These are phyloP conservation scores for Ctenoplectra terminalis DNA, from an alignment of 1,140 invertebrate genomes.

Conservation along the genomic window DNA sequence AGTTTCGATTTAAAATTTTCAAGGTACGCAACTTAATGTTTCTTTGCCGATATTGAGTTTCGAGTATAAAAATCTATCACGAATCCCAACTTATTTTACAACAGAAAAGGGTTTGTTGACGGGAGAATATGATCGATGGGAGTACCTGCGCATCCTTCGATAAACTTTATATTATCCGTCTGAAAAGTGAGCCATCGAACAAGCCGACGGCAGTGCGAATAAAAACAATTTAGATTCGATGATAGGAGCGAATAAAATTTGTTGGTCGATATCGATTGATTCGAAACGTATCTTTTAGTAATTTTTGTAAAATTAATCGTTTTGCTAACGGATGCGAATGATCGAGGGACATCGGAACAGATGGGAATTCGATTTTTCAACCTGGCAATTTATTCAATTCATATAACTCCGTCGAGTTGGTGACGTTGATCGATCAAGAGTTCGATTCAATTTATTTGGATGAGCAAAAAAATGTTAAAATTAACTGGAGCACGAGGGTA, in stretches of 20 bases:
- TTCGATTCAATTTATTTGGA: neutral
- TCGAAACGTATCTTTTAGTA: neutral
- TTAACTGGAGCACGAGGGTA: neutral
- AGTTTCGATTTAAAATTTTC: neutral
- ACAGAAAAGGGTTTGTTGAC: constrained; percentile 16
- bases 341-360: neutral
- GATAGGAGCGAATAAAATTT: neutral
- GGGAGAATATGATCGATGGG: constrained; percentile 37
- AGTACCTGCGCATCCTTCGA: constrained; percentile 23
- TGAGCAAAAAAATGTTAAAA: neutral
- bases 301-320: constrained; percentile 22
- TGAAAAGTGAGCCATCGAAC: constrained; percentile 24
- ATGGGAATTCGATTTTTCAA: neutral
- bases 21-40: neutral
- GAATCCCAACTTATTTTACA: constrained; percentile 1
- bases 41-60: neutral
- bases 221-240: constrained; percentile 13
- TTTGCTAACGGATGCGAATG: constrained; percentile 21
- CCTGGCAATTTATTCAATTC: constrained; percentile 10
- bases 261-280: neutral
- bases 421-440: neutral
- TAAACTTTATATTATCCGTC: constrained; percentile 35
- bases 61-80: constrained; percentile 8
- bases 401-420: too few relatives aligned
- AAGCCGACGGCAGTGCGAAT: neutral